A percentile compares a stretch with the other conserved stretches of the same genome.
Evolutionary conservation across 1,140 invertebrate species (phyloP).

Genomic region (Drosophila sulfurigaster): DNA sequence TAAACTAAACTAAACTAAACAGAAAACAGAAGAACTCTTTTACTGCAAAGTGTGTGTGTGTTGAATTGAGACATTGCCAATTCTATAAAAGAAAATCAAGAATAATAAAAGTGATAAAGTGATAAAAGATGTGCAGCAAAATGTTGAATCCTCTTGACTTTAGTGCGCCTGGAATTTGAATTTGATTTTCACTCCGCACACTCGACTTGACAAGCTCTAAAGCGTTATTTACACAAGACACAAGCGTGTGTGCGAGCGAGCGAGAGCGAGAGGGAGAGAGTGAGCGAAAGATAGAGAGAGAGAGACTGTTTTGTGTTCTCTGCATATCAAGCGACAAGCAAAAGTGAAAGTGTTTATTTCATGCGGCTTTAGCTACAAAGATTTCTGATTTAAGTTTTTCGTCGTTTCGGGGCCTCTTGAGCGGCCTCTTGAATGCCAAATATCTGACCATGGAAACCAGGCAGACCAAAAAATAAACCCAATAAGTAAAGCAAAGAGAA

Average conservation of each 20-base stretch:
- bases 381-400: slow-evolving; percentile 35
- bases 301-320: slow-evolving; percentile 66
- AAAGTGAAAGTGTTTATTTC: slow-evolving; percentile 73
- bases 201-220: not conserved
- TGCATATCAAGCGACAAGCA: slow-evolving; percentile 59
- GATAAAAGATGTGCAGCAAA: slow-evolving; percentile 43
- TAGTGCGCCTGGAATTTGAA: slow-evolving; percentile 50
- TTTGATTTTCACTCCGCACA: slow-evolving; percentile 4
- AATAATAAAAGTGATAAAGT: too few species aligned
- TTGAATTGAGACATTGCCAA: slow-evolving; percentile 13
- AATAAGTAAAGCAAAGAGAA: slow-evolving; percentile 54
- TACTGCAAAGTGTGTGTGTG: not conserved
- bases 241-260: too few species aligned
- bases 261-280: not conserved
- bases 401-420: slow-evolving; percentile 21
- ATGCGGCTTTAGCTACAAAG: slow-evolving; percentile 17
- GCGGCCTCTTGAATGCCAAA: slow-evolving; percentile 76
- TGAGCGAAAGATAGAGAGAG: slow-evolving; percentile 21
- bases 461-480: slow-evolving; percentile 33
- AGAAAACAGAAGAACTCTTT: slow-evolving; percentile 15
- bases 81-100: not conserved
- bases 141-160: slow-evolving; percentile 69
- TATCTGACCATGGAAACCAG: slow-evolving; percentile 70
- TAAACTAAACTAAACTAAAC: slow-evolving; percentile 32
- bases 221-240: not conserved